Conservation (phyloP, 2,888 invertebrate species). For the Oligia strigilis region DNA sequence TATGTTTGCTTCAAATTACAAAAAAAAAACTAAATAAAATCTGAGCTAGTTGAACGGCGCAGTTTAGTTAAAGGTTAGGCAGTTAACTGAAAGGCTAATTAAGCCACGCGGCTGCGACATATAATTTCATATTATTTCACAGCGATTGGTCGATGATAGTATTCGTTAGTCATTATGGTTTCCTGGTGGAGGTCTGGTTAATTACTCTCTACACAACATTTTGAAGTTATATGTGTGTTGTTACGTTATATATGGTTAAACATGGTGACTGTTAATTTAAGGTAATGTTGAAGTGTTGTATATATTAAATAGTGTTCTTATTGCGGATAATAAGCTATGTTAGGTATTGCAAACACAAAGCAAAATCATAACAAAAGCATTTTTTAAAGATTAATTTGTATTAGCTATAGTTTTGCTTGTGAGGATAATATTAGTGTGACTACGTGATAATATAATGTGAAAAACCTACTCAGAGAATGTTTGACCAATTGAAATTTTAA, state of each 20-base stretch:
- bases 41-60: too few species aligned
- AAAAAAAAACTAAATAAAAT: too few species aligned
- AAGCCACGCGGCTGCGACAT: background rate
- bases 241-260: conserved; percentile 5
- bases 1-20: too few species aligned
- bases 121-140: conserved; percentile 25
- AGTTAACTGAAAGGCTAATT: background rate
- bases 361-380: background rate
- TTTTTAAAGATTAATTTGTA: background rate
- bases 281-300: conserved; percentile 23
- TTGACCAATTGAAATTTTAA: background rate
- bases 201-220: background rate
- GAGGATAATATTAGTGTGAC: background rate
- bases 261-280: conserved; percentile 43
- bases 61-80: background rate
- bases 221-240: background rate
- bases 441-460: background rate
- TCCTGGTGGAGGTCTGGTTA: background rate
- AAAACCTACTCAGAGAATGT: background rate
- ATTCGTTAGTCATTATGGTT: conserved; percentile 29
- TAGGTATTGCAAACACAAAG: background rate
- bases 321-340: background rate
- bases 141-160: conserved; percentile 11
- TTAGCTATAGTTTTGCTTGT: background rate
- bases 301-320: conserved; percentile 2